Conservation (phyloP, 2,113 vertebrate genomes). For the Nerophis ophidion region DNA sequence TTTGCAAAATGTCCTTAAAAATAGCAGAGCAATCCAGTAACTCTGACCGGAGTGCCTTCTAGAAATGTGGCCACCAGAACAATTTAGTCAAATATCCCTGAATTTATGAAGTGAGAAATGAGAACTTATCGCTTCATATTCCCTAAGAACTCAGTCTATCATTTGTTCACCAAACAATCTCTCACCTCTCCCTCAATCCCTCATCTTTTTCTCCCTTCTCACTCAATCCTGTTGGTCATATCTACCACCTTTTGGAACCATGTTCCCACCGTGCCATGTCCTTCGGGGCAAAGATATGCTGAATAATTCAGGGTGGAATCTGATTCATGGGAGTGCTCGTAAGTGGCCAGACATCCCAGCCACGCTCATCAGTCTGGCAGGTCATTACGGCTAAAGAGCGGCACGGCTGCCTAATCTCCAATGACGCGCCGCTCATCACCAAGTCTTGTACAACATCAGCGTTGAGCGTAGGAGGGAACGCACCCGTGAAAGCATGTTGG, state of each 20-base stretch:
- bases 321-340: slow-evolving; percentile 53
- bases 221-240: slow-evolving; percentile 21
- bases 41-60: no score
- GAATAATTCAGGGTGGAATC: slow-evolving; percentile 51
- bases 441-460: slow-evolving; percentile 23
- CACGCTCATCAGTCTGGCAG: slow-evolving; percentile 40
- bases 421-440: slow-evolving; percentile 9
- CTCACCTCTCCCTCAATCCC: slow-evolving; percentile 8
- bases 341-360: slow-evolving; percentile 39
- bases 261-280: slow-evolving; percentile 18
- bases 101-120: background rate
- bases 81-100: no score
- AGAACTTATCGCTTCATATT: background rate
- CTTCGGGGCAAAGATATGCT: slow-evolving; percentile 33
- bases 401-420: slow-evolving; percentile 22
- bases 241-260: background rate
- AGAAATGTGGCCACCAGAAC: no score
- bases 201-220: slow-evolving; percentile 8
- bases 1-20: no score
- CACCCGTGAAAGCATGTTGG: slow-evolving; percentile 2
- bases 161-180: slow-evolving; percentile 3
- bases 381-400: slow-evolving; percentile 37
- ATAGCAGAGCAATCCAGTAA: no score
- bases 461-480: slow-evolving; percentile 17
- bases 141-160: slow-evolving; percentile 4